These are phyloP conservation scores for Vespertilio murinus DNA, from an alignment of 2,797 vertebrate genomes.

Conservation along the genomic window DNA sequence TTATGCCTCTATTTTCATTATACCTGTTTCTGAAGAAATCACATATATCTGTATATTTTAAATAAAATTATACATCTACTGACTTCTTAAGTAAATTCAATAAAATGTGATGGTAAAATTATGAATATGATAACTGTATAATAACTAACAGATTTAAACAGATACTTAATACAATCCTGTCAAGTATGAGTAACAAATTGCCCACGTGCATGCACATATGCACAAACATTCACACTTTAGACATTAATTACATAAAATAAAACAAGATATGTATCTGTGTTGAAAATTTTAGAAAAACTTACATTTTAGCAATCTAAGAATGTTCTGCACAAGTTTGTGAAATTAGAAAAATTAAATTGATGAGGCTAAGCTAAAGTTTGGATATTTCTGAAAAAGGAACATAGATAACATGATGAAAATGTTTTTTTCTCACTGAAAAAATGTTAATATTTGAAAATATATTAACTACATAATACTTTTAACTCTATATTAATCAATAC, in stretches of 20 bases:
- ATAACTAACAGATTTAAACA: neutral
- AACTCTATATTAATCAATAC: neutral
- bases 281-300: neutral
- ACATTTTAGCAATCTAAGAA: neutral
- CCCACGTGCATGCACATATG: neutral
- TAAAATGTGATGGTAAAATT: neutral
- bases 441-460: neutral
- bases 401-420: neutral
- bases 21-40: neutral
- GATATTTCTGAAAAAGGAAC: neutral
- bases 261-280: neutral
- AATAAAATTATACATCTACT: neutral
- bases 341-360: neutral
- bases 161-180: neutral
- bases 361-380: neutral
- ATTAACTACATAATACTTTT: neutral
- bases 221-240: fast-evolving
- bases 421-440: neutral
- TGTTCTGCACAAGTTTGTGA: neutral
- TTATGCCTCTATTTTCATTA: neutral
- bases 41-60: neutral
- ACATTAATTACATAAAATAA: neutral
- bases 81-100: neutral
- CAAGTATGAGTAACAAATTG: neutral
- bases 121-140: neutral